phyloP scores from a whole-genome alignment of 2,888 invertebrate genomes.

The Polydrusus cervinus region DNA sequence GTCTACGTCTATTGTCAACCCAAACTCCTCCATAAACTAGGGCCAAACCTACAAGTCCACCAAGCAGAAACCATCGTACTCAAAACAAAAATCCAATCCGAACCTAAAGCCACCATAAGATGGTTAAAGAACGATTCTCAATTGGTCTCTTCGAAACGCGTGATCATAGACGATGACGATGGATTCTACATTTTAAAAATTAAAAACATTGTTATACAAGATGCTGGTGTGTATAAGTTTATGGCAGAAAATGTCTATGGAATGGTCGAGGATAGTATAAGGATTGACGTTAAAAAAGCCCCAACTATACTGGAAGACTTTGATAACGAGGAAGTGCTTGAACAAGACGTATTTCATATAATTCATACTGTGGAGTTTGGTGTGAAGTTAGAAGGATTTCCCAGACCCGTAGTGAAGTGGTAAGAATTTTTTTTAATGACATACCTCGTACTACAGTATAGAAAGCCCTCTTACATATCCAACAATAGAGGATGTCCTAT shows the following conservation, averaged over 20 bases:
- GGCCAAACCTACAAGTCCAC: constrained; percentile 35
- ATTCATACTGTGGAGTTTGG: constrained; percentile 51
- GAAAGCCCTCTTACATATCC: too few relatives aligned
- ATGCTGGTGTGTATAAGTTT: constrained; percentile 48
- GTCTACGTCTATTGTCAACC: constrained; percentile 54
- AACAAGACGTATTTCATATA: constrained; percentile 53
- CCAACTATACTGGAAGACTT: constrained; percentile 50
- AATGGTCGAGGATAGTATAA: constrained; percentile 43
- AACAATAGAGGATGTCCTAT: too few relatives aligned
- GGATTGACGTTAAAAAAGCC: constrained; percentile 53
- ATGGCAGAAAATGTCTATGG: constrained; percentile 50
- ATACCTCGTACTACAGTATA: too few relatives aligned
- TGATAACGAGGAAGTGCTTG: constrained; percentile 50
- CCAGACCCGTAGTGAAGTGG: constrained; percentile 50
- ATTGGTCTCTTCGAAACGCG: constrained; percentile 28
- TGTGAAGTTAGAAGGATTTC: constrained; percentile 50
- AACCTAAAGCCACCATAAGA: constrained; percentile 46
- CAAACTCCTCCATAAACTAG: constrained; percentile 45
- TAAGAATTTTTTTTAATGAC: constrained; percentile 1
- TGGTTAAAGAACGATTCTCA: constrained; percentile 47
- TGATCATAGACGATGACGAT: constrained; percentile 49
- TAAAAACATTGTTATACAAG: constrained; percentile 42
- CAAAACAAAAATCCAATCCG: constrained; percentile 46
- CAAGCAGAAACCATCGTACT: constrained; percentile 47
- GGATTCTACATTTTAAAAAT: constrained; percentile 48